Conservation (phyloP, 2,113 vertebrate species). For the Ciconia boyciana region DNA sequence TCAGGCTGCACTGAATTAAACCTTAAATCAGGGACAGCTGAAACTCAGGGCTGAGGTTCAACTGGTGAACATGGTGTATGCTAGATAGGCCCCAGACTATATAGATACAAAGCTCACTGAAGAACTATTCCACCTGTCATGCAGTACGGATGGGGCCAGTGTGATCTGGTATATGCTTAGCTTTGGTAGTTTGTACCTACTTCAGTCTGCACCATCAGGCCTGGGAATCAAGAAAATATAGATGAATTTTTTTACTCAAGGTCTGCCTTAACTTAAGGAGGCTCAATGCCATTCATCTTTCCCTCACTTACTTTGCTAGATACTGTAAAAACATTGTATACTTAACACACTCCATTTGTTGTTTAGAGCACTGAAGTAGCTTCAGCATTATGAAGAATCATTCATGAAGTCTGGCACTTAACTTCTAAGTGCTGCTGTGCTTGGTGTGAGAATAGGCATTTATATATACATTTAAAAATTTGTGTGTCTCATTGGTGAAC, state of each 20-base stretch:
- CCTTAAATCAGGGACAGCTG: background rate
- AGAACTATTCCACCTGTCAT: background rate
- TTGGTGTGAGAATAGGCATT: background rate
- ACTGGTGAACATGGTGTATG: background rate
- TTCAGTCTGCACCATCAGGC: background rate
- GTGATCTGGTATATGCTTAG: background rate
- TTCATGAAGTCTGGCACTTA: background rate
- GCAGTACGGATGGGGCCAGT: fast-evolving
- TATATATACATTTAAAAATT: background rate
- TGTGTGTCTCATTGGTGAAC: background rate
- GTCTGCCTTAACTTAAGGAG: background rate
- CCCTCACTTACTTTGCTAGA: background rate
- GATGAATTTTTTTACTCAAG: background rate
- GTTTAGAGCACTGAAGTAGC: background rate
- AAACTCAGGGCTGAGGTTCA: background rate
- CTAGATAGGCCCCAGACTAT: background rate
- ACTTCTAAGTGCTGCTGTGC: background rate
- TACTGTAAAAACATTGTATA: background rate
- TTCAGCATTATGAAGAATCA: background rate
- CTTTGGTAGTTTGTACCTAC: background rate
- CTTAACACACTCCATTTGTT: background rate
- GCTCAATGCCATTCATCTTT: background rate
- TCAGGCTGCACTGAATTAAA: background rate
- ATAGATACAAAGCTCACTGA: background rate
- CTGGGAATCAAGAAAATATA: background rate